phyloP scores from a whole-genome alignment of 2,113 vertebrate species.

The Natator depressus region DNA sequence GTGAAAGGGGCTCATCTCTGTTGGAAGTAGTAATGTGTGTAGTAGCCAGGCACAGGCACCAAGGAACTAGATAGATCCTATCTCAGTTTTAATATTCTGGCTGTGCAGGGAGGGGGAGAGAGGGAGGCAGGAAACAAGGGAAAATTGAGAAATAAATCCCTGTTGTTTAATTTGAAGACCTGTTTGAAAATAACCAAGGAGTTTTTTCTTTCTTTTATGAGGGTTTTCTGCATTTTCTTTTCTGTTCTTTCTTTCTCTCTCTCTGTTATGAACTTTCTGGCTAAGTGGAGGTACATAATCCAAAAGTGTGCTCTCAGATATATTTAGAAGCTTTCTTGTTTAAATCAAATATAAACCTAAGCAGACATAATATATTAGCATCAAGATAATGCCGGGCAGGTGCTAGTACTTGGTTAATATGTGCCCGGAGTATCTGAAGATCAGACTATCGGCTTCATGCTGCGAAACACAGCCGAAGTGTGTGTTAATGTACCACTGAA shows the following conservation, averaged over 20 bases:
- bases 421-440: not conserved
- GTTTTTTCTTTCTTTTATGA: not conserved
- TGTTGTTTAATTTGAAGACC: not conserved
- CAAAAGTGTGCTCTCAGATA: not conserved
- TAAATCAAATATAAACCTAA: not conserved
- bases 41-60: not conserved
- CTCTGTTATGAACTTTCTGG: not conserved
- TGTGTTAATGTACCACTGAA: not conserved
- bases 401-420: not conserved
- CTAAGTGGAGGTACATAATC: not conserved
- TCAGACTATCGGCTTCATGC: not conserved
- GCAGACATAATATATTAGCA: not conserved
- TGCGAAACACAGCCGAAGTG: not conserved
- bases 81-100: not conserved
- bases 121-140: not conserved
- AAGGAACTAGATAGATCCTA: not conserved
- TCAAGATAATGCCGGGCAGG: not conserved
- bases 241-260: not conserved
- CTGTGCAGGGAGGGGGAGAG: not conserved
- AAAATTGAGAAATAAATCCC: not conserved
- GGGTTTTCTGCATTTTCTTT: not conserved
- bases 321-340: not conserved
- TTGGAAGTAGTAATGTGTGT: not conserved
- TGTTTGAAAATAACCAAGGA: not conserved
- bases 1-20: not conserved